Base-by-base conservation (phyloP, 2,113 vertebrate genomes). In the Prochilodus magdalenae region DNA sequence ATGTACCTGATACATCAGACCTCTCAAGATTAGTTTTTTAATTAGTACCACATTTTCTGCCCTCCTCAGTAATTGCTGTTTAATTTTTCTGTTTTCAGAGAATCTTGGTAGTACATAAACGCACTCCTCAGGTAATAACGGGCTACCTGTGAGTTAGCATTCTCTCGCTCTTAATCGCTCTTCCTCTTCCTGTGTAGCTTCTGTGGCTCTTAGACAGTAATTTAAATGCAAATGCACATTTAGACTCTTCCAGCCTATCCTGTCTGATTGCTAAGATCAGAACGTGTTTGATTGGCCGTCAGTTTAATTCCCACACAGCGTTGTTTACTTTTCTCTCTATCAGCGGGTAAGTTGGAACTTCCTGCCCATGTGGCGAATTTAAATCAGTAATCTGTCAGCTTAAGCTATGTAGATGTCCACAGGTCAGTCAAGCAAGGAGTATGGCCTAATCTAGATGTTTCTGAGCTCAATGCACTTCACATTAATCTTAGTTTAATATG, bases 171-270 rank as follows among this genome's bases (percentile, higher is more conserved):
- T 33, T 53, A 16, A 26, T 63, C 57, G 62, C 44, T 40, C 20
- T 14, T 22, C 71, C 51, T 55, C 67, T 63, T 72, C 47, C 60
- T 73, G 40, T 63, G 26, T 36, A 47, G 14, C 26, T 49, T 51
- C 15, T 63, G 36, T 51, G 44, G 57, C 40, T 65, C 29, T 1
- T 18, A 67, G 30, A 18, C 60, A 51, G 71, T 74, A 51, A 81
- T 73, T 81, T 73, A 81, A 74, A 81, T 81, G 79, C 79, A 81
- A 73, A 81, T 81, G 27, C 29, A 55, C 53, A 73, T 81, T 65
- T 73, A 73, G 40, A 55, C 47, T 40, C 29, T 36, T n/a, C 62
- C 70, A 40, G 27, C 60, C 29, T 40, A 55, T 66, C 63, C n/a
- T 65, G 62, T 29, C 44, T 33, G 51, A 65, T 53, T 24, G 78